These are phyloP conservation scores for Stegodyphus mimosarum DNA, from an alignment of 1,140 invertebrate genomes.

Conservation along the genomic window DNA sequence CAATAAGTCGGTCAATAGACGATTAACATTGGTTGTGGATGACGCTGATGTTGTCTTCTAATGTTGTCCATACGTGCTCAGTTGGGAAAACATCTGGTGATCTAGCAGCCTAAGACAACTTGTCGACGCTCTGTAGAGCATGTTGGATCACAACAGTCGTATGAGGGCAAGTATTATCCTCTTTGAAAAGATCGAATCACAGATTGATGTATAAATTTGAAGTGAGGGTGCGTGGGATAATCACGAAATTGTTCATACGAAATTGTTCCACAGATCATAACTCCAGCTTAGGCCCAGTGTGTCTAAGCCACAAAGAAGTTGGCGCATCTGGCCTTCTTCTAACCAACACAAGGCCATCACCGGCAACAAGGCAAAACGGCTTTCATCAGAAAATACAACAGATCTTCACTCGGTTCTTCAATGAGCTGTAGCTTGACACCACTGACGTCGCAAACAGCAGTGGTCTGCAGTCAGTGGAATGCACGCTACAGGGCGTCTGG, in stretches of 20 bases:
- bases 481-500: too few species aligned
- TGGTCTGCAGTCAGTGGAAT: too few species aligned
- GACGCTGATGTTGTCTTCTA: background rate
- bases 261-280: conserved; percentile 13
- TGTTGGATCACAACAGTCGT: background rate
- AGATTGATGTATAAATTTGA: background rate
- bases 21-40: background rate
- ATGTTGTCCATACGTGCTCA: background rate
- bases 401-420: background rate
- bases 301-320: background rate
- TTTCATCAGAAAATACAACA: background rate
- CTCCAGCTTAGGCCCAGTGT: background rate
- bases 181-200: conserved; percentile 7
- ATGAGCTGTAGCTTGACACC: background rate
- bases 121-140: background rate
- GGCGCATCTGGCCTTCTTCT: background rate
- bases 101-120: background rate
- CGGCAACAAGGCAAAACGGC: background rate
- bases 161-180: background rate
- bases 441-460: too few species aligned
- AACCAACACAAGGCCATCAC: background rate
- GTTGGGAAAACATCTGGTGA: conserved; percentile 1
- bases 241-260: background rate
- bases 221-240: background rate
- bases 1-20: background rate